phyloP scores from a whole-genome alignment of 2,797 vertebrate species.

The Argyrosomus regius region DNA sequence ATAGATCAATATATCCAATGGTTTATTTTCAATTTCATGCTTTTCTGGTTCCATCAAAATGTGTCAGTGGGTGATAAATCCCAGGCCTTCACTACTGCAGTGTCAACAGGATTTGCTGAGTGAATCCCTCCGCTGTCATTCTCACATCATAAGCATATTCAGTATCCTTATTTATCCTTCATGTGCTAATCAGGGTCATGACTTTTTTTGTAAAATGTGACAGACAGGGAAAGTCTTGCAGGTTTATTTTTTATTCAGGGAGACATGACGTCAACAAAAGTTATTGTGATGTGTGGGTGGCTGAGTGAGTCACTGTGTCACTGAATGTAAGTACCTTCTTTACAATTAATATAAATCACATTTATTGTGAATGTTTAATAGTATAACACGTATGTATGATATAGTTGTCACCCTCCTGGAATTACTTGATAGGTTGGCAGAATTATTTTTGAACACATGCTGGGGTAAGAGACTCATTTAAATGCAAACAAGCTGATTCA shows the following conservation, averaged over 20 bases:
- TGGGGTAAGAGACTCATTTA: slow-evolving; percentile 62
- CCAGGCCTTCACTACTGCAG: slow-evolving; percentile 58
- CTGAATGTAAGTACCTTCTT: slow-evolving; percentile 21
- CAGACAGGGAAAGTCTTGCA: slow-evolving; percentile 22
- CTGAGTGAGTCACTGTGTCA: background rate
- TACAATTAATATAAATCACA: slow-evolving; percentile 8
- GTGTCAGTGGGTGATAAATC: slow-evolving; percentile 79
- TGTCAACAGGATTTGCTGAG: slow-evolving; percentile 72
- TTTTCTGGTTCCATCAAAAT: slow-evolving; percentile 81
- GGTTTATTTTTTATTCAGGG: slow-evolving; percentile 37
- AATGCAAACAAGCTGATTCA: slow-evolving; percentile 77
- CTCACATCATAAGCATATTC: slow-evolving; percentile 63
- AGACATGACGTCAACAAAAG: background rate
- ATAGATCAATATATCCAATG: slow-evolving; percentile 76
- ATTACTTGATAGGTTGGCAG: slow-evolving; percentile 50
- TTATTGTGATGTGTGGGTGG: background rate
- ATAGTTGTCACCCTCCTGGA: slow-evolving; percentile 39
- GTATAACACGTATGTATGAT: slow-evolving; percentile 1
- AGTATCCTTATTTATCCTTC: slow-evolving; percentile 60
- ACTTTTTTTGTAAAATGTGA: slow-evolving; percentile 32
- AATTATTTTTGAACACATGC: slow-evolving; percentile 54
- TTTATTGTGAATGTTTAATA: slow-evolving; percentile 13
- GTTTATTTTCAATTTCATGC: slow-evolving; percentile 85
- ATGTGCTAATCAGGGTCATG: slow-evolving; percentile 60
- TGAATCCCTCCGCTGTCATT: slow-evolving; percentile 61